Conservation (phyloP, 30 jellyfish, hydroid and myxozoan species). For the Turritopsis rubra region DNA sequence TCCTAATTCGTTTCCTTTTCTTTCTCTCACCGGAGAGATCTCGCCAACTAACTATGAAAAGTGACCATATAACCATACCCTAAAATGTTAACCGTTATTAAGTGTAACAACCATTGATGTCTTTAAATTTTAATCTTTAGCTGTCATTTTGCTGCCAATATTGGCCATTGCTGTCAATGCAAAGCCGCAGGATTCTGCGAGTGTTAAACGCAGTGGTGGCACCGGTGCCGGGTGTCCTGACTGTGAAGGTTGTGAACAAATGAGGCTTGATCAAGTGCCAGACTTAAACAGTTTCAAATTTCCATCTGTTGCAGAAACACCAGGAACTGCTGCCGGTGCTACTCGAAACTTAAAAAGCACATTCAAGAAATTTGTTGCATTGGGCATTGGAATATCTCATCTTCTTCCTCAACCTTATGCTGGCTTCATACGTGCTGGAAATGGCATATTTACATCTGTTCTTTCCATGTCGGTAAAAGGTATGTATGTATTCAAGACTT, state of each 20-base stretch:
- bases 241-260: background rate
- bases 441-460: background rate
- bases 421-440: background rate
- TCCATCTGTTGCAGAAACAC: background rate
- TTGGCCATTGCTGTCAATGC: background rate
- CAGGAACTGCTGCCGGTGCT: background rate
- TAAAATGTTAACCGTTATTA: too few species aligned
- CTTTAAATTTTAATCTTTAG: background rate
- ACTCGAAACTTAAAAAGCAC: background rate
- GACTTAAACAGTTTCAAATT: background rate
- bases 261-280: background rate
- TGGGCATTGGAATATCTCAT: background rate
- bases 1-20: too few species aligned
- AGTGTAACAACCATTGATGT: too few species aligned
- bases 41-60: too few species aligned
- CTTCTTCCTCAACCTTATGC: background rate
- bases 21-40: too few species aligned
- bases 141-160: background rate
- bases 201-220: background rate
- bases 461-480: background rate
- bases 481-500: background rate
- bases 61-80: too few species aligned
- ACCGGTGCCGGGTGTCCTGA: background rate
- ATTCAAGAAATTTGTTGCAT: background rate
- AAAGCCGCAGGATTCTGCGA: background rate